Conservation (phyloP, 2,113 vertebrate genomes). For the Morone chrysops region DNA sequence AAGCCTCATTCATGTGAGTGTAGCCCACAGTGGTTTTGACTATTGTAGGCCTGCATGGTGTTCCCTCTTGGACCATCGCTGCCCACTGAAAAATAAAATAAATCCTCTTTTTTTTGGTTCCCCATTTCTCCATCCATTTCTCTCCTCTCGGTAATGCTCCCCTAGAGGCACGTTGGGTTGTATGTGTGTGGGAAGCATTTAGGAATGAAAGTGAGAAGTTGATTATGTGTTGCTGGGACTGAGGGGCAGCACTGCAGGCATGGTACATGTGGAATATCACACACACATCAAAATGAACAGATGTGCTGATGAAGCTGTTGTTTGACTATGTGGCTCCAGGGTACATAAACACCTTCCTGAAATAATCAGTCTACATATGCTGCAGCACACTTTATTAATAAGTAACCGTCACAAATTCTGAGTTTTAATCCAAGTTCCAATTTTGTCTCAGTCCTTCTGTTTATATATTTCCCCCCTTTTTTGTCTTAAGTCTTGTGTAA, state of each 20-base stretch:
- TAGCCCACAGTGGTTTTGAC: constrained; percentile 3
- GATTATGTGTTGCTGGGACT: constrained; percentile 46
- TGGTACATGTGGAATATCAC: constrained; percentile 25
- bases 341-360: constrained; percentile 10
- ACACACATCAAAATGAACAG: constrained; percentile 38
- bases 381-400: background rate
- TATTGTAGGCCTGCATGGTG: background rate
- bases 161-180: constrained; percentile 39
- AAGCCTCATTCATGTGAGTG: constrained; percentile 1
- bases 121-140: background rate
- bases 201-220: constrained; percentile 58
- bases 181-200: constrained; percentile 49
- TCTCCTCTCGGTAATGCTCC: constrained; percentile 21
- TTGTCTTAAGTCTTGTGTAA: background rate
- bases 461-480: background rate
- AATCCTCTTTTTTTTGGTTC: background rate
- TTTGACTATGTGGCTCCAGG: constrained; percentile 24
- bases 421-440: constrained; percentile 8
- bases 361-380: constrained; percentile 32
- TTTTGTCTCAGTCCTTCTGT: background rate
- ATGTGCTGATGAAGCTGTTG: constrained; percentile 27
- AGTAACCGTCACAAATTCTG: background rate
- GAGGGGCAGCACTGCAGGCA: constrained; percentile 40
- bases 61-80: background rate
- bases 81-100: background rate